phyloP scores from a whole-genome alignment of 2,797 vertebrate genomes.

The Pantherophis alleghaniensis region DNA sequence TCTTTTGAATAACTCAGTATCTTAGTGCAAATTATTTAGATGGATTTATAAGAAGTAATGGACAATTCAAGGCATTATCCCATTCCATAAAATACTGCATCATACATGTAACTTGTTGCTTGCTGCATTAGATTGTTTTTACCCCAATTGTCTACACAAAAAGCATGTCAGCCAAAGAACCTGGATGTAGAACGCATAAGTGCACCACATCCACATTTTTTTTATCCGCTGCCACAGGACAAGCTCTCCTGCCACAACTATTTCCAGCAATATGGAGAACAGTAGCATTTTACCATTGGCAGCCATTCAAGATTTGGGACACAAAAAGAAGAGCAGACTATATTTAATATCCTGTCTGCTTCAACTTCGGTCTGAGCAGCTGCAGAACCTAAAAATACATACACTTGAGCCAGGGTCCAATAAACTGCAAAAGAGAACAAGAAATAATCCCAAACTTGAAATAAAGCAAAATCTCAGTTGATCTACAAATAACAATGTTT shows the following conservation, averaged over 20 bases:
- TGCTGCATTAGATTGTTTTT: not conserved
- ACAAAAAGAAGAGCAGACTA: constrained; percentile 20
- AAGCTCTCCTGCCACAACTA: not conserved
- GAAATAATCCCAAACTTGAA: not conserved
- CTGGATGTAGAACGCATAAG: not conserved
- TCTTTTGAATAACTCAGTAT: not conserved
- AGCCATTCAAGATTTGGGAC: constrained; percentile 8
- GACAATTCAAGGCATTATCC: too few species aligned
- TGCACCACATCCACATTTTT: too few species aligned
- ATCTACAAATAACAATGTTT: not conserved
- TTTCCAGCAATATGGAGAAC: not conserved
- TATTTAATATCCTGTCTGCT: constrained; percentile 35
- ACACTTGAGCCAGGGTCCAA: not conserved
- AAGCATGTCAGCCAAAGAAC: not conserved
- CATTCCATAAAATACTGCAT: not conserved
- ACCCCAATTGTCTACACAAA: not conserved
- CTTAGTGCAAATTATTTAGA: not conserved
- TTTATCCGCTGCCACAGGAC: not conserved
- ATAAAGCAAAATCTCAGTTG: not conserved
- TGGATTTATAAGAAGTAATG: not conserved
- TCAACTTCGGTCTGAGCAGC: constrained; percentile 4
- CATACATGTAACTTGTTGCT: not conserved
- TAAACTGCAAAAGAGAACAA: not conserved
- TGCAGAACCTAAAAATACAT: not conserved
- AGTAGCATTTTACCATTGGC: constrained; percentile 15